Base-by-base conservation (phyloP, 2,888 invertebrate species). In the Rosalia funebris region DNA sequence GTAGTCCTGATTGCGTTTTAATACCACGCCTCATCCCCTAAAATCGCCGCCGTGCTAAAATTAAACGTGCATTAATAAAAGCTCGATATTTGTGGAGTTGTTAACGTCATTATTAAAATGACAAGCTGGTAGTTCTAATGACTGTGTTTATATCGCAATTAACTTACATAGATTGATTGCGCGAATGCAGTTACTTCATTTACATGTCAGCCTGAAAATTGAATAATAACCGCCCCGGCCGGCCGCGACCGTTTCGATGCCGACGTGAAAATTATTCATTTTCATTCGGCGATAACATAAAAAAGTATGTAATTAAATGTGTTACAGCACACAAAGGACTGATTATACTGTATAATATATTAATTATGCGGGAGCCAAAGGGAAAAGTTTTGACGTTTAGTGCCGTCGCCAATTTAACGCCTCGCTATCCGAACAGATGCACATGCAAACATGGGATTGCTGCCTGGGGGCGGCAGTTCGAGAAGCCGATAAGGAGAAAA, bases 71-170 rank as follows among this genome's bases (percentile, higher is more conserved):
- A 47, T 47, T 12, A 47, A 12, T 36, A 48, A 48, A 37, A 36
- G 20, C 36, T 17, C 48, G 17, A 48, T 48, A 48, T 37, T 48
- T 37, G 37, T 37, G 19, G 48, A 47, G 19, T 36, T 19, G 34
- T 36, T 48, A 48, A 20, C 20, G 36, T 37, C 36, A 37, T 48
- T 36, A 36, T 48, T 36, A 48, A 48, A 48, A 48, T 34, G 34
- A 47, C 48, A 48, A 37, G 37, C 37, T 48, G 48, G 44, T 17
- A 19, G 36, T 48, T 48, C 48, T 48, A 48, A 48, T 37, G 48
- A 36, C 36, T 9, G 19, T 37, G 36, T 48, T 48, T 48, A 48
- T 36, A 48, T 10, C 36, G 48, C 48, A 41, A 53, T 53, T 34
- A 53, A 41, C 19, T 19, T 31, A 53, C 31, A 41, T 53, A 53